Evolutionary conservation across 1,140 invertebrate species (phyloP).

Genomic region (Carposina sasakii): DNA sequence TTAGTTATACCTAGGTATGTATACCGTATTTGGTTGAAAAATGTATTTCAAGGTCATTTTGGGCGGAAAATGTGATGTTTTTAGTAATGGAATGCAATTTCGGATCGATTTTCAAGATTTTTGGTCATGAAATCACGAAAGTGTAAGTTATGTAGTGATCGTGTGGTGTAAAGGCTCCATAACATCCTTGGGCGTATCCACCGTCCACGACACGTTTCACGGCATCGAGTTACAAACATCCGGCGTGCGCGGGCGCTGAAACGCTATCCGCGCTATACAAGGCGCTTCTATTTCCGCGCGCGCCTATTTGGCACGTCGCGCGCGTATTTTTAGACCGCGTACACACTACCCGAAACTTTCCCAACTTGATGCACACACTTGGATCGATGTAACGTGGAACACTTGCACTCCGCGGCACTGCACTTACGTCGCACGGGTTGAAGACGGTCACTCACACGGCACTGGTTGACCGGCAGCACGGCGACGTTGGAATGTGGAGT

Average conservation of each 20-base stretch:
- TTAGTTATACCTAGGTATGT: too few relatives aligned
- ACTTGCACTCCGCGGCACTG: slow-evolving; percentile 50
- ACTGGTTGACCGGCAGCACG: slow-evolving; percentile 56
- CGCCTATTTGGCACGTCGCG: slow-evolving; percentile 48
- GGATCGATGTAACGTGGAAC: too few relatives aligned
- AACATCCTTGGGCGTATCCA: too few relatives aligned
- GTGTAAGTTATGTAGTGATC: too few relatives aligned
- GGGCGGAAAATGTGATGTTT: too few relatives aligned
- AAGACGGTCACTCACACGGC: slow-evolving; percentile 60
- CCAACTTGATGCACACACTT: slow-evolving; percentile 26
- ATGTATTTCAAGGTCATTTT: too few relatives aligned
- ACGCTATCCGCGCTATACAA: slow-evolving; percentile 59
- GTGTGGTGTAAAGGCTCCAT: too few relatives aligned
- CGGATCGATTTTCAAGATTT: too few relatives aligned
- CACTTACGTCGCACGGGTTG: slow-evolving; percentile 68
- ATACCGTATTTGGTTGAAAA: too few relatives aligned
- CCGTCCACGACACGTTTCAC: too few relatives aligned
- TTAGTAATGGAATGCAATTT: too few relatives aligned
- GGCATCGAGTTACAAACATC: not conserved
- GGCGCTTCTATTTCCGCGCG: slow-evolving; percentile 49
- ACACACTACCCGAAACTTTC: slow-evolving; percentile 17
- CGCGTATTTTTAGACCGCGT: slow-evolving; percentile 47
- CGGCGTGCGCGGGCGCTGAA: slow-evolving; percentile 32
- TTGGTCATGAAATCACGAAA: too few relatives aligned
- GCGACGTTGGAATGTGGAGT: slow-evolving; percentile 71